Conservation (phyloP, 2,113 vertebrate genomes). For the Copsychus sechellarum region DNA sequence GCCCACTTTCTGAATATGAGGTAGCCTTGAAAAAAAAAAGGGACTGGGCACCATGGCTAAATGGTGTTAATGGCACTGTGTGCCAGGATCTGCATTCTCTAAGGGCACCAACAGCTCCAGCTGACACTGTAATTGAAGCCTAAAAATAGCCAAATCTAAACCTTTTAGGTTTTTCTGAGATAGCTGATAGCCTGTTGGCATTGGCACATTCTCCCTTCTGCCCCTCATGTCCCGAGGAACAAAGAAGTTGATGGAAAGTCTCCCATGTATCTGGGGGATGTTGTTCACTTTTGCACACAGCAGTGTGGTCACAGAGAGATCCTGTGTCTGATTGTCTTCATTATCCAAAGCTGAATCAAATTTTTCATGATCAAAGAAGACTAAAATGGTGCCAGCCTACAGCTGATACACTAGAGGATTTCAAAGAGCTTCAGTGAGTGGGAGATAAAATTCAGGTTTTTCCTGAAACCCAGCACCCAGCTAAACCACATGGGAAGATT, state of each 20-base stretch:
- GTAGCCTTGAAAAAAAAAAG: background rate
- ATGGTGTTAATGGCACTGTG: background rate
- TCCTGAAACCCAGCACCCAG: background rate
- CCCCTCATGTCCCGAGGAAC: background rate
- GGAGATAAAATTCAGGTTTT: background rate
- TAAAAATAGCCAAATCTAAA: background rate
- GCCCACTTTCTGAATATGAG: background rate
- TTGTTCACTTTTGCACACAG: background rate
- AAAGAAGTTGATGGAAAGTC: background rate
- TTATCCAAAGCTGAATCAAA: background rate
- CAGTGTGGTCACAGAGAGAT: background rate
- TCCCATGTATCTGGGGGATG: background rate
- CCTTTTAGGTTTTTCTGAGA: background rate
- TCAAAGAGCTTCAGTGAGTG: background rate
- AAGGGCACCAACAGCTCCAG: background rate
- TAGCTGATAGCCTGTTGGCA: background rate
- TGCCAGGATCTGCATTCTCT: background rate
- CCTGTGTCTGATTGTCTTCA: background rate
- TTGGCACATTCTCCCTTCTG: background rate
- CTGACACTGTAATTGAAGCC: background rate
- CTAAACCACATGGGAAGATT: background rate
- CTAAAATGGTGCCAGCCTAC: background rate
- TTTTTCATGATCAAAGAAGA: background rate
- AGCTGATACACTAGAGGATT: background rate
- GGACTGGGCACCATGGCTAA: no score